These are phyloP conservation scores for Dermolepida albohirtum DNA, from an alignment of 2,888 invertebrate genomes.

Conservation along the genomic window DNA sequence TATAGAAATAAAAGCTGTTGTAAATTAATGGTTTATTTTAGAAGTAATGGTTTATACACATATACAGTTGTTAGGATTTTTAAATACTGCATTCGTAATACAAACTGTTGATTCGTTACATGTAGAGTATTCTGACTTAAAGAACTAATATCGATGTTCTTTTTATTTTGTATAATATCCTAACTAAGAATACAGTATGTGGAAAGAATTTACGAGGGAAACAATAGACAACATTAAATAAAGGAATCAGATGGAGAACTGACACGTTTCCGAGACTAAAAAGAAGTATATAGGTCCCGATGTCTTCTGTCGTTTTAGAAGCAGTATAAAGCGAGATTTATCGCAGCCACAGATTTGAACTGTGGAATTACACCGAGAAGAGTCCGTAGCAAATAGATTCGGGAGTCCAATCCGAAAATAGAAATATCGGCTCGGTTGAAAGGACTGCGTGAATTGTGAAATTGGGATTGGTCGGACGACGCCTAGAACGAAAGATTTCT, in stretches of 20 bases:
- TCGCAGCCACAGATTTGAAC: slow-evolving; percentile 59
- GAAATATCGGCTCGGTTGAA: slow-evolving; percentile 59
- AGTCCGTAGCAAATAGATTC: slow-evolving; percentile 60
- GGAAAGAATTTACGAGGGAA: slow-evolving; percentile 34
- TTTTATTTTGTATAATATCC: slow-evolving; percentile 30
- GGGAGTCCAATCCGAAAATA: slow-evolving; percentile 59
- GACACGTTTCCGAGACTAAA: slow-evolving; percentile 22
- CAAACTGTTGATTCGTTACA: too few species aligned
- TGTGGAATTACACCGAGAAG: slow-evolving; percentile 57
- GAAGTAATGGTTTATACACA: too few species aligned
- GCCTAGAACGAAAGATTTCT: slow-evolving; percentile 23
- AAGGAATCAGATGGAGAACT: slow-evolving; percentile 30
- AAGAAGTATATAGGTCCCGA: slow-evolving; percentile 39
- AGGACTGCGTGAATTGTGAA: slow-evolving; percentile 54
- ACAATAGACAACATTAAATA: slow-evolving; percentile 40
- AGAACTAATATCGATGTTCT: slow-evolving; percentile 10
- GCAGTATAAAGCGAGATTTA: slow-evolving; percentile 60
- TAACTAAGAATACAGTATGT: slow-evolving; percentile 35
- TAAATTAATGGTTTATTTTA: too few species aligned
- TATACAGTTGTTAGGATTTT: too few species aligned
- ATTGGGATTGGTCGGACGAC: slow-evolving; percentile 41
- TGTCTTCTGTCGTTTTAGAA: slow-evolving; percentile 48
- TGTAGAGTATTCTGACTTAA: slow-evolving; percentile 3
- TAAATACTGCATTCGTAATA: too few species aligned
- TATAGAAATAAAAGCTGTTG: too few species aligned